phyloP scores from a whole-genome alignment of 2,888 invertebrate species.

The Tetropium fuscum region DNA sequence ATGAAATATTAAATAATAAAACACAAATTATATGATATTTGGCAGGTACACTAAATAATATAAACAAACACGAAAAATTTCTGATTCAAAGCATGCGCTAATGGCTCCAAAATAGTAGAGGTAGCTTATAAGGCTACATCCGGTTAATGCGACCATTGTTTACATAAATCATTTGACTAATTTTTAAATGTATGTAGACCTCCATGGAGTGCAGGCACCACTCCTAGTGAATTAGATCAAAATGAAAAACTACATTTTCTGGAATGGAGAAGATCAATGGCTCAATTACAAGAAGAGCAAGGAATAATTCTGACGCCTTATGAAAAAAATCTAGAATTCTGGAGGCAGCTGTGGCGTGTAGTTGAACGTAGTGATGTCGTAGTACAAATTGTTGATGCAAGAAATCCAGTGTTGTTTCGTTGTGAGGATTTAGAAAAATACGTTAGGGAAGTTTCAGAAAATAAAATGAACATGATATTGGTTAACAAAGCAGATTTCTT shows the following conservation, averaged over 20 bases:
- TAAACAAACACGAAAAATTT: too few relatives aligned
- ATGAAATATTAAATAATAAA: too few relatives aligned
- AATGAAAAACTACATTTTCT: conserved; percentile 88
- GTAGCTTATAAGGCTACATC: too few relatives aligned
- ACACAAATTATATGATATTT: too few relatives aligned
- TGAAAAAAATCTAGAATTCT: conserved; percentile 97
- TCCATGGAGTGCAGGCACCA: conserved; percentile 79
- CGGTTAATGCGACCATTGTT: too few relatives aligned
- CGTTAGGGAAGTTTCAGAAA: conserved; percentile 74
- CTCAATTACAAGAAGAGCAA: conserved; percentile 81
- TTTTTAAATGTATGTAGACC: conserved; percentile 71
- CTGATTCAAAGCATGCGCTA: too few relatives aligned
- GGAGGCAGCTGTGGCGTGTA: conserved; percentile 99
- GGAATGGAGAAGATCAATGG: conserved; percentile 89
- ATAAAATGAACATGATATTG: conserved; percentile 85
- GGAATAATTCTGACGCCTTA: conserved; percentile 93
- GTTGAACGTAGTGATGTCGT: conserved; percentile 96
- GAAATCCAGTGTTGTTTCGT: conserved; percentile 90
- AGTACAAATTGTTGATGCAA: conserved; percentile 94
- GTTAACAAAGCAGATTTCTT: conserved; percentile 97
- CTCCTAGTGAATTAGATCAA: conserved; percentile 82
- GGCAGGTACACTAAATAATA: too few relatives aligned
- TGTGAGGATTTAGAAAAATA: conserved; percentile 93
- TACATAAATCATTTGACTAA: too few relatives aligned
- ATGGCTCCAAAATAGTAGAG: too few relatives aligned